Evolutionary conservation across 2,113 vertebrate species (phyloP).

Genomic region (Datnioides undecimradiatus): DNA sequence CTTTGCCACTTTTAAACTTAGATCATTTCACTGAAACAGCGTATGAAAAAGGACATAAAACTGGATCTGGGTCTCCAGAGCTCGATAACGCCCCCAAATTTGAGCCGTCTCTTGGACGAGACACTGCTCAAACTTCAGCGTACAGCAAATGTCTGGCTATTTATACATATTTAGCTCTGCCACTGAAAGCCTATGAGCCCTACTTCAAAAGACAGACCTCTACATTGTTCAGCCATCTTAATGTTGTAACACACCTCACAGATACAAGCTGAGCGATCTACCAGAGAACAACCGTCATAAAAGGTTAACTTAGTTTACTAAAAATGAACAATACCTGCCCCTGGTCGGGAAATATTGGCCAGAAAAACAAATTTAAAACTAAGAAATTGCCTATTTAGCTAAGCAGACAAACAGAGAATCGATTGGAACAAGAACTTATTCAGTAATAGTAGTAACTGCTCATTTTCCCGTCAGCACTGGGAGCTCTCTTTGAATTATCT

Average conservation of each 20-base stretch:
- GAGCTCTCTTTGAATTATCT: constrained; percentile 7
- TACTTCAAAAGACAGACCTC: background rate
- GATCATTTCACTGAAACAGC: background rate
- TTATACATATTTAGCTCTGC: too few species aligned
- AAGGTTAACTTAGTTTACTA: background rate
- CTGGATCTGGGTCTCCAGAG: background rate
- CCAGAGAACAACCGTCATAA: background rate
- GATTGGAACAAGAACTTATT: background rate
- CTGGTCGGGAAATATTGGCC: too few species aligned
- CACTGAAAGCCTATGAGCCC: too few species aligned
- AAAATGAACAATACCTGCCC: background rate
- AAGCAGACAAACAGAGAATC: background rate
- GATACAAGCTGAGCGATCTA: background rate
- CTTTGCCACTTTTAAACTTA: background rate
- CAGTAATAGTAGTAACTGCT: constrained; percentile 2
- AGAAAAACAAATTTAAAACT: background rate
- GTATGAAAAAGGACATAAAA: background rate
- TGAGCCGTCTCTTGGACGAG: background rate
- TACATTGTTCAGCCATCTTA: background rate
- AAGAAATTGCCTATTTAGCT: too few species aligned
- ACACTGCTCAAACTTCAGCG: background rate
- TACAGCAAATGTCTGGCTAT: background rate
- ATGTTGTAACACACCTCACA: background rate
- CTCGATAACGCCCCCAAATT: background rate
- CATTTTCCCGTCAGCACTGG: background rate